Evolutionary conservation across 1,140 invertebrate genomes (phyloP).

Genomic region (Philotrypesis tridentata): DNA sequence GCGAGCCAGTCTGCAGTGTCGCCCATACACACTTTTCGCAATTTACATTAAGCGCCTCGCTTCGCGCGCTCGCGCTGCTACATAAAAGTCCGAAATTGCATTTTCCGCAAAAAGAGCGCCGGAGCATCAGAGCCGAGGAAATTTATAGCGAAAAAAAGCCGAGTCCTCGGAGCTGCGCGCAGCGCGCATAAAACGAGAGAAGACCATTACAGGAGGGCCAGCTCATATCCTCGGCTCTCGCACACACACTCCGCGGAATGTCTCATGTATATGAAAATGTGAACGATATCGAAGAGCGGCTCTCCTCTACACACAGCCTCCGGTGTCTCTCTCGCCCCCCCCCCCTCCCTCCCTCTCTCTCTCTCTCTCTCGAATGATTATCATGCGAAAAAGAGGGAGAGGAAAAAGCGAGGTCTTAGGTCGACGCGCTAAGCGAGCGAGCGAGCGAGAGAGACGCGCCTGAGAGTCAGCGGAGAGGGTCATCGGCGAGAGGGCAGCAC

Average conservation of each 20-base stretch:
- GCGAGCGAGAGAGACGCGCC: constrained; percentile 13
- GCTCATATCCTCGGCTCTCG: too few species aligned
- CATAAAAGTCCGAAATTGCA: constrained; percentile 29
- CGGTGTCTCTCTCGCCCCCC: too few species aligned
- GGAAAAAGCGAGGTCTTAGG: constrained; percentile 48
- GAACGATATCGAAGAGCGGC: constrained; percentile 40
- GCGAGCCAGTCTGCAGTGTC: background rate
- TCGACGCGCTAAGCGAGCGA: constrained; percentile 3
- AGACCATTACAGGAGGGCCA: background rate
- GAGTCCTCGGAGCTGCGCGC: background rate
- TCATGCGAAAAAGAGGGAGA: constrained; percentile 38
- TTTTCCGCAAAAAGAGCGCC: constrained; percentile 16
- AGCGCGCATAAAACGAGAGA: constrained; percentile 32
- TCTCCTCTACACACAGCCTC: background rate
- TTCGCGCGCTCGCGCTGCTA: background rate
- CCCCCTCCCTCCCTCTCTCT: too few species aligned
- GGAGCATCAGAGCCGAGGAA: background rate
- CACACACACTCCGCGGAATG: constrained; percentile 30
- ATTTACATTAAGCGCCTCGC: constrained; percentile 4
- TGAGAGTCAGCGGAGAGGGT: constrained; percentile 3
- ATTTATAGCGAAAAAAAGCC: background rate
- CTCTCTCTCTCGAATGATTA: constrained; percentile 49
- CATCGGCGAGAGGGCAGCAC: constrained; percentile 16
- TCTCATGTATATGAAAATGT: constrained; percentile 50
- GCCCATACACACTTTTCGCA: background rate